Percentiles rank a stretch among this genome's conserved stretches.
These are phyloP conservation scores for Oncorhynchus mykiss DNA, from an alignment of 2,113 vertebrate genomes.

Conservation along the genomic window DNA sequence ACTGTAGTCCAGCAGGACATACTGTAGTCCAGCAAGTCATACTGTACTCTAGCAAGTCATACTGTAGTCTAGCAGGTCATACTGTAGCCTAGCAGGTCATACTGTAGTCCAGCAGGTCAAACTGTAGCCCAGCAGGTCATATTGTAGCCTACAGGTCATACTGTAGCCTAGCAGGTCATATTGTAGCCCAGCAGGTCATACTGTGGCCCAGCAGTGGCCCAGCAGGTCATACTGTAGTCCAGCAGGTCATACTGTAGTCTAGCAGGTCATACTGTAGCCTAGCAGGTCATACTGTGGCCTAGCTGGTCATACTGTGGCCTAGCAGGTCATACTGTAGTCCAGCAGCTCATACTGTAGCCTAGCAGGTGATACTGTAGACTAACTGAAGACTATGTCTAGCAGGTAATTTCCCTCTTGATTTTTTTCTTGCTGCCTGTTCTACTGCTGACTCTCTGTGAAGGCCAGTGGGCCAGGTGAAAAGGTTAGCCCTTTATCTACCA, in stretches of 20 bases:
- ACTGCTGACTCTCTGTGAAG: not conserved
- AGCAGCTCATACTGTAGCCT: too few species aligned
- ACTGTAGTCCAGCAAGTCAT: too few species aligned
- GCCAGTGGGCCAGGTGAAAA: not conserved
- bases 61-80: not conserved
- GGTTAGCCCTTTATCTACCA: not conserved
- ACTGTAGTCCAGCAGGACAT: not conserved
- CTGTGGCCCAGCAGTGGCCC: not conserved
- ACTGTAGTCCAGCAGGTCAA: too few species aligned
- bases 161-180: not conserved
- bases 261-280: too few species aligned
- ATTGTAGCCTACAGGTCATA: too few species aligned
- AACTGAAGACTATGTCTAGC: not conserved
- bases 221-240: not conserved
- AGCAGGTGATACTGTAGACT: too few species aligned
- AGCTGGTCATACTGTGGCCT: not conserved
- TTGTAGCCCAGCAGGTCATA: too few species aligned
- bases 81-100: not conserved
- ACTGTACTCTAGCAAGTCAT: too few species aligned
- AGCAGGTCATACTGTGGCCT: not conserved
- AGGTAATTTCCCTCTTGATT: not conserved
- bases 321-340: not conserved
- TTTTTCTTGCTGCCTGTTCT: not conserved
- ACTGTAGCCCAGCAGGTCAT: too few species aligned
- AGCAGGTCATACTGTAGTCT: not conserved